Evolutionary conservation across 2,888 invertebrate genomes (phyloP), one percentile per base, ranked within the genome.

Genomic region (Phengaris arion): DNA sequence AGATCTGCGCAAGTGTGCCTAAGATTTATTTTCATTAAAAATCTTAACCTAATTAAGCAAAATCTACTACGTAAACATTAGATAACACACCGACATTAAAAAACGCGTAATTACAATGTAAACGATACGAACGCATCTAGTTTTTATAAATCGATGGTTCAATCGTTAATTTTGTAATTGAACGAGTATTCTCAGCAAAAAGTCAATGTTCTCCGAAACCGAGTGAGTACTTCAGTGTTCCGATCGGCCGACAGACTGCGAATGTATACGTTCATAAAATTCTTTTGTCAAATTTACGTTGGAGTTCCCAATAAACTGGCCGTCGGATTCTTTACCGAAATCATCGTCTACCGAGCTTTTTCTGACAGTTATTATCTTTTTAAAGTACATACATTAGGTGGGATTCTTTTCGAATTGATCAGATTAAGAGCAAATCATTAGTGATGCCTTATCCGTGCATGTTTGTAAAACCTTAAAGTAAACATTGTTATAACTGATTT

Each of bases 121-220:
- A 69, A 69, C n/a, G 46, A n/a, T 46, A 35, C 35, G 35, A 35
- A 69, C 15, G 9, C 46, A 52, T 72, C 72, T 72, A 72, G 72
- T 72, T 72, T 54, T 72, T 72, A 54, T 13, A 35, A n/a, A 72
- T 72, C 72, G 52, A 72, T 72, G 72, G 91, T 90, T 86, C 90
- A 92, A 92, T 93, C 92, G 90, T 93, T 93, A 93, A 93, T 92
- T 91, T 92, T 82, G 91, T 92, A 93, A 92, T 93, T 93, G 92
- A 91, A 90, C 88, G 85, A 86, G 86, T 89, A 86, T 87, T 86
- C 85, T 84, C 73, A 77, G 84, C 87, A 92, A 92, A 92, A 92
- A 92, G 82, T 81, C 83, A 83, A 85, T 84, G 88, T 87, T 92
- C 92, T 85, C 81, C 87, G 91, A 92, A 92, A 82, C 82, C 79